Base-by-base conservation (phyloP, 1,140 invertebrate genomes). In the Trissolcus basalis region DNA sequence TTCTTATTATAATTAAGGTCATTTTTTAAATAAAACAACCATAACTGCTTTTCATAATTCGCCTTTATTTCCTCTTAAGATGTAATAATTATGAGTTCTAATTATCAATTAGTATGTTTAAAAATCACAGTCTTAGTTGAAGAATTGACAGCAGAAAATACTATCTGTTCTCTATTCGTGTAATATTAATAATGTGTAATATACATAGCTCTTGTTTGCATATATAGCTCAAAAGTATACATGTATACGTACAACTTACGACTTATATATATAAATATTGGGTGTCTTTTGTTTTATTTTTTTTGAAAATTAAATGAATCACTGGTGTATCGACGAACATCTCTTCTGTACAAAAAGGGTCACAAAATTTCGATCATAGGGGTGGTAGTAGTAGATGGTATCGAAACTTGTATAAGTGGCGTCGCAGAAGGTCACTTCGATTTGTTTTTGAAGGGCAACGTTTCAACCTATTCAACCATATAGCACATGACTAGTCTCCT, bases 131-230 rank as follows among this genome's bases (percentile, higher is more conserved):
- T 87, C 86, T 87, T 87, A 86, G 84, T 87, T 87, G 83, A 87
- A 87, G 86, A 87, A 87, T 86, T 87, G 86, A 87, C 86, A 86
- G 85, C 86, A 86, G 85, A 87, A 87, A 87, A 87, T 86, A 86
- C 85, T 86, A 87, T 86, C 85, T 85, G 80, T 86, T 85, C 74
- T 83, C 84, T 85, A 87, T 84, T 81, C 80, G 73, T 82, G 80
- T 85, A 85, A 77, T 83, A 79, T 80, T 80, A 77, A 78, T 78
- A 77, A 81, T 81, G 75, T 83, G 80, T 70, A 82, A 78, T 79
- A 81, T 79, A 81, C 78, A 81, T 81, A 78, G 74, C 74, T 81
- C 79, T 48, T 80, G 64, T 80, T 78, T 79, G 70, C 70, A 79
- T 72, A 73, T 73, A 78, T 78, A 79, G 77, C 39, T 61, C 1